Evolutionary conservation across 2,113 vertebrate genomes (phyloP), one percentile per base, ranked within the genome.

Genomic region (Procavia capensis): DNA sequence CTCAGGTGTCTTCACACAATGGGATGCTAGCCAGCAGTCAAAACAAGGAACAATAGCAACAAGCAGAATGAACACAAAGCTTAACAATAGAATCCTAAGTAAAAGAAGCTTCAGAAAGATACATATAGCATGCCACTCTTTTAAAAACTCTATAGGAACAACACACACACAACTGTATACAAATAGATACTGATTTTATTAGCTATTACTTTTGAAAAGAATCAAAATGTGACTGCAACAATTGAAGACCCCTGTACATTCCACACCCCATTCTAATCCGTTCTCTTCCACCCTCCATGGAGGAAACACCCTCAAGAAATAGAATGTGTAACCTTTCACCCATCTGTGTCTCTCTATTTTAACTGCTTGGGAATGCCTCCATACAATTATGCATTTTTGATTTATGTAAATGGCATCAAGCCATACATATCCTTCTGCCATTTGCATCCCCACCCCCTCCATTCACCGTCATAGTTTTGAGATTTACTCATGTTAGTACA

Each of bases 141-240:
- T 27, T n/a, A 20, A 59, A 78, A 68, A 41, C 68, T 61, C 75
- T 66, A 39, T 43, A 75, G n/a, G n/a, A 47, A n/a, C 45, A 63
- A 47, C 13, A 25, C 36, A 59, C 31, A 22, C 17, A 17, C 8
- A 3, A 41, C 31, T 41, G n/a, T 1, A 31, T 3, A 2, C 0
- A 17, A 34, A 39, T 10, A 9, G 9, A 54, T 47, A 25, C 10
- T 22, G 34, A 20, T 59, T 50, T 50, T 50, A 25, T 13, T 50
- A 50, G 47, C 13, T 50, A 5, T 13, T 50, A 54, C 31, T 83
- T 85, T 87, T 66, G n/a, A 88, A 86, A 74, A 59, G 66, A 91
- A 81, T 70, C 25, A 50, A 81, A 93, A 63, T 31, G 39, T 85
- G 59, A 79, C 61, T 85, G 79, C 59, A 54, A n/a, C 10, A 76